These are phyloP conservation scores for Pterostichus madidus DNA, from an alignment of 2,888 invertebrate species.

Conservation along the genomic window DNA sequence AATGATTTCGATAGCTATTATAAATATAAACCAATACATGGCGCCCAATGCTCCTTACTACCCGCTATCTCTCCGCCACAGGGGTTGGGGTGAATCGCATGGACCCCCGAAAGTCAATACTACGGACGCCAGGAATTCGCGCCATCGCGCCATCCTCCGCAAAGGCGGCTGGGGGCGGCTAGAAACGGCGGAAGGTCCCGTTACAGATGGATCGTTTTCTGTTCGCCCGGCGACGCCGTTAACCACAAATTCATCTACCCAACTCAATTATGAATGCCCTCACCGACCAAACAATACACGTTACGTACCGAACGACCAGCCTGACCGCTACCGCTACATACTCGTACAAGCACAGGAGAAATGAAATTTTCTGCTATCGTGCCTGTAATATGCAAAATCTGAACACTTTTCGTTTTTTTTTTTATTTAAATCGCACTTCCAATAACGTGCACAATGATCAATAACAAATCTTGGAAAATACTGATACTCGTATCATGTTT, in stretches of 20 bases:
- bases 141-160: slow-evolving; percentile 1
- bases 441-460: not conserved
- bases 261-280: slow-evolving; percentile 60
- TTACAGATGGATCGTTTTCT: slow-evolving; percentile 59
- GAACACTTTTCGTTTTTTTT: not conserved
- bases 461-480: too few relatives aligned
- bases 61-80: too few relatives aligned
- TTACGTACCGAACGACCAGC: slow-evolving; percentile 13
- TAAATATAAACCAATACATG: too few relatives aligned
- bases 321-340: not conserved
- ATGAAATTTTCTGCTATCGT: slow-evolving; percentile 1
- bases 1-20: not conserved
- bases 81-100: too few relatives aligned
- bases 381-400: not conserved
- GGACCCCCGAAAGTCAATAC: slow-evolving; percentile 40
- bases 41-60: too few relatives aligned
- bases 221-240: slow-evolving; percentile 46
- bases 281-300: slow-evolving; percentile 58
- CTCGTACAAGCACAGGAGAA: not conserved
- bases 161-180: not conserved
- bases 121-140: slow-evolving; percentile 23
- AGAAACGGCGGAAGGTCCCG: slow-evolving; percentile 11
- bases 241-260: slow-evolving; percentile 58
- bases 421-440: not conserved
- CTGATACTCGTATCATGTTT: too few relatives aligned